phyloP scores from a whole-genome alignment of 1,140 invertebrate species.

The Argopecten irradians region DNA sequence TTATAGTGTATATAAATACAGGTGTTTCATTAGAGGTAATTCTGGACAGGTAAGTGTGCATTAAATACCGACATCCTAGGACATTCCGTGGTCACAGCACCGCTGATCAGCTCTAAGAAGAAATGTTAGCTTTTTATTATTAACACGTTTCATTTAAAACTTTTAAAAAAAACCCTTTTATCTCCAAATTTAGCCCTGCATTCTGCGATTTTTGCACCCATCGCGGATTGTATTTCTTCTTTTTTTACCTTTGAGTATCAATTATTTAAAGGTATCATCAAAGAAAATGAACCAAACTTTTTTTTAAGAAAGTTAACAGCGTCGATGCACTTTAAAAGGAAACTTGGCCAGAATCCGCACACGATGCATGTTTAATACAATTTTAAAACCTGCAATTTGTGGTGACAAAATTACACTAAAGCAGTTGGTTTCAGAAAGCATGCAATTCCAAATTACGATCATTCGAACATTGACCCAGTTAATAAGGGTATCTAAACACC shows the following conservation, averaged over 20 bases:
- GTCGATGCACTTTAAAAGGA: background rate
- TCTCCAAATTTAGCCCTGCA: background rate
- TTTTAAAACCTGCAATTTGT: constrained; percentile 1
- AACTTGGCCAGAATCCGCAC: background rate
- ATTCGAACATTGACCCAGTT: background rate
- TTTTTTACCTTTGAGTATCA: background rate
- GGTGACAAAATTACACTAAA: background rate
- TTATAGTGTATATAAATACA: background rate
- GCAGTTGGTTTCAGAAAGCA: background rate
- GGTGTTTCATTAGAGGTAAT: constrained; percentile 10
- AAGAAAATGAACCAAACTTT: background rate
- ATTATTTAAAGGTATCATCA: background rate
- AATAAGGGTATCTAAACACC: too few species aligned
- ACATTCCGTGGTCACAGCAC: background rate
- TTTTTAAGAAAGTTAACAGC: background rate
- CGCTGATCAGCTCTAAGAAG: background rate
- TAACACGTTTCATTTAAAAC: background rate
- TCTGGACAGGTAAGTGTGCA: background rate
- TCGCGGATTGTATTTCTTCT: background rate
- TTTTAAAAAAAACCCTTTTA: background rate
- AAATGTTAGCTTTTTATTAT: background rate
- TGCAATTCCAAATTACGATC: background rate
- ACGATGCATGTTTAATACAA: constrained; percentile 9
- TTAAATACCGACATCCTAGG: background rate
- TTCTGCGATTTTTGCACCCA: background rate